phyloP scores from a whole-genome alignment of 2,888 invertebrate species.

The Cantharis flavilabris region DNA sequence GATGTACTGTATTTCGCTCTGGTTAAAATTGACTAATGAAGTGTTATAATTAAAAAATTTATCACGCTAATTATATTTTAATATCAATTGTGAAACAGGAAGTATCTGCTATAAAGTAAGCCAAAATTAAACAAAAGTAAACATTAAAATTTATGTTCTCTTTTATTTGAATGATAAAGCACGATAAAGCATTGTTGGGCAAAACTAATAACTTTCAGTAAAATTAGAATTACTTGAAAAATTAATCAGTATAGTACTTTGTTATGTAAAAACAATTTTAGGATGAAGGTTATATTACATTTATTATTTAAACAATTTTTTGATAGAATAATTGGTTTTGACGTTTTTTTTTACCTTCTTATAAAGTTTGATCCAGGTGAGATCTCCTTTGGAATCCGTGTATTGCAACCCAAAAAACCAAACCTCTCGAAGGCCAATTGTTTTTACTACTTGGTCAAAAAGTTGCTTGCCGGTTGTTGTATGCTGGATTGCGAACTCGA shows the following conservation, averaged over 20 bases:
- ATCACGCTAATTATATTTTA: background rate
- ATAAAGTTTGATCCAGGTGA: slow-evolving; percentile 98
- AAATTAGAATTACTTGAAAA: background rate
- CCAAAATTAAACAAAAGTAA: background rate
- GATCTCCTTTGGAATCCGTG: slow-evolving; percentile 96
- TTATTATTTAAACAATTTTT: background rate
- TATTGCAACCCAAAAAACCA: slow-evolving; percentile 99
- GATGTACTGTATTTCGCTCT: background rate
- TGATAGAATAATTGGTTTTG: background rate
- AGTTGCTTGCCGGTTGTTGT: slow-evolving; percentile 99
- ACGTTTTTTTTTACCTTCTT: slow-evolving; percentile 89
- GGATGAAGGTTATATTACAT: background rate
- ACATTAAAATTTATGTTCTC: background rate
- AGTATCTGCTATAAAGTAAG: background rate
- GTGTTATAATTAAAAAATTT: background rate
- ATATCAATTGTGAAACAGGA: background rate
- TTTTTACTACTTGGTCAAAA: slow-evolving; percentile 99
- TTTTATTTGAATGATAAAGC: background rate
- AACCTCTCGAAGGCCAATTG: slow-evolving; percentile 97
- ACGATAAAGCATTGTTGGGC: background rate
- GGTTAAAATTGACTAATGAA: background rate
- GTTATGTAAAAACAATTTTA: slow-evolving; percentile 3
- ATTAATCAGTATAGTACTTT: background rate
- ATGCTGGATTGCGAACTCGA: slow-evolving; percentile 99
- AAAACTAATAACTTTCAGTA: background rate